Evolutionary conservation across 2,888 invertebrate species (phyloP).

Genomic region (Stenurella melanura): DNA sequence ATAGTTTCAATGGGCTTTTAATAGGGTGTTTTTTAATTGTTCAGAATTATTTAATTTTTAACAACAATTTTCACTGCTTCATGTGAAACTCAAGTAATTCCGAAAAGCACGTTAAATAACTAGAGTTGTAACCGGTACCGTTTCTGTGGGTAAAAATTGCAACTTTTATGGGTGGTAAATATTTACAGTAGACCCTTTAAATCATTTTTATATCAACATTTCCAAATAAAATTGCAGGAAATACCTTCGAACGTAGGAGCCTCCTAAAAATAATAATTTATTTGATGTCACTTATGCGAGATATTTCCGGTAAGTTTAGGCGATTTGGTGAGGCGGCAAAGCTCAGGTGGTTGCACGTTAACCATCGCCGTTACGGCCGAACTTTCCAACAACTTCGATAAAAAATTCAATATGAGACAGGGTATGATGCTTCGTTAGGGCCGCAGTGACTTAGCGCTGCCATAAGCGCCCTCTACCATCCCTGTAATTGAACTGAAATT

Average conservation of each 20-base stretch:
- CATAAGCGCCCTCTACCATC: constrained; percentile 37
- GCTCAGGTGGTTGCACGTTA: constrained; percentile 61
- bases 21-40: no score
- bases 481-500: constrained; percentile 55
- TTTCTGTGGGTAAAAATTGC: background rate
- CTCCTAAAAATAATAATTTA: constrained; percentile 50
- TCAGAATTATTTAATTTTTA: no score
- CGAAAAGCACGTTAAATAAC: background rate
- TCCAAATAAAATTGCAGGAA: constrained; percentile 43
- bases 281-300: constrained; percentile 48
- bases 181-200: background rate
- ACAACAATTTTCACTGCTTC: no score
- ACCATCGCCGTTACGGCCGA: constrained; percentile 54
- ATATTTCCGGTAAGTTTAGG: constrained; percentile 52
- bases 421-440: constrained; percentile 56
- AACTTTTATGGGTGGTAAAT: constrained; percentile 1
- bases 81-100: background rate
- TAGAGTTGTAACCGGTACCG: background rate
- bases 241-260: constrained; percentile 37
- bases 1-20: no score
- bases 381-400: constrained; percentile 58
- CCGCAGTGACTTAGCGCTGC: constrained; percentile 55
- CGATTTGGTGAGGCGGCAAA: constrained; percentile 54
- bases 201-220: constrained; percentile 44
- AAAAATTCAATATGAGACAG: constrained; percentile 61